phyloP scores from a whole-genome alignment of 1,140 invertebrate genomes.

The Trypoxylus dichotomus region DNA sequence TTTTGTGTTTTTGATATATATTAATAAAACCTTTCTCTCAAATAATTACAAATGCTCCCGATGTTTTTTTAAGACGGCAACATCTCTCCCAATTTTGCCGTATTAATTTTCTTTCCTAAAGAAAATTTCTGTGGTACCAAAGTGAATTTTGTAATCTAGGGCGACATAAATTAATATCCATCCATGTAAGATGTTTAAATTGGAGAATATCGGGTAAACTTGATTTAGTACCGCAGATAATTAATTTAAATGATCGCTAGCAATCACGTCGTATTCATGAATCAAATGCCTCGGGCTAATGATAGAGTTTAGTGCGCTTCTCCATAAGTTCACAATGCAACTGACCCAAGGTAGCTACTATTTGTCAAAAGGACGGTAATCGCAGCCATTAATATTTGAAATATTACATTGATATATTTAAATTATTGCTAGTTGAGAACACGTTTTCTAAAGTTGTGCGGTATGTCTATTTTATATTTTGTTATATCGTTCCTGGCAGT shows the following conservation, averaged over 20 bases:
- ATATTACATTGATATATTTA: constrained; percentile 1
- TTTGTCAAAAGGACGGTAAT: neutral
- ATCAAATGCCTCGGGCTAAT: constrained; percentile 19
- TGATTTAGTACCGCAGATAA: constrained; percentile 16
- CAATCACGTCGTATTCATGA: constrained; percentile 29
- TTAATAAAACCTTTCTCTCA: too few species aligned
- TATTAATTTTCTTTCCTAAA: too few species aligned
- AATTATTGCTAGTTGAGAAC: neutral
- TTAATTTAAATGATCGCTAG: constrained; percentile 26
- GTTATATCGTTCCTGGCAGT: neutral
- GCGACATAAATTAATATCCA: neutral
- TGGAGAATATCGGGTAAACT: neutral
- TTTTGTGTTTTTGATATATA: too few species aligned
- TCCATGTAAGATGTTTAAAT: neutral
- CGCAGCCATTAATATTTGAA: constrained; percentile 8
- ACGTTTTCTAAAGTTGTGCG: neutral
- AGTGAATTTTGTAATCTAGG: neutral
- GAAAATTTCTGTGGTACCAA: too few species aligned
- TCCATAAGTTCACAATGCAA: constrained; percentile 26
- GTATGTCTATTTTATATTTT: neutral
- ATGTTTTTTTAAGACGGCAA: too few species aligned
- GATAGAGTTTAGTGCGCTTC: constrained; percentile 18
- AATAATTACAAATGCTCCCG: too few species aligned
- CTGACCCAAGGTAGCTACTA: constrained; percentile 5
- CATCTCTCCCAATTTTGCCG: too few species aligned